These are phyloP conservation scores for Drosophila cognata DNA, from an alignment of 2,888 invertebrate species.

Conservation along the genomic window DNA sequence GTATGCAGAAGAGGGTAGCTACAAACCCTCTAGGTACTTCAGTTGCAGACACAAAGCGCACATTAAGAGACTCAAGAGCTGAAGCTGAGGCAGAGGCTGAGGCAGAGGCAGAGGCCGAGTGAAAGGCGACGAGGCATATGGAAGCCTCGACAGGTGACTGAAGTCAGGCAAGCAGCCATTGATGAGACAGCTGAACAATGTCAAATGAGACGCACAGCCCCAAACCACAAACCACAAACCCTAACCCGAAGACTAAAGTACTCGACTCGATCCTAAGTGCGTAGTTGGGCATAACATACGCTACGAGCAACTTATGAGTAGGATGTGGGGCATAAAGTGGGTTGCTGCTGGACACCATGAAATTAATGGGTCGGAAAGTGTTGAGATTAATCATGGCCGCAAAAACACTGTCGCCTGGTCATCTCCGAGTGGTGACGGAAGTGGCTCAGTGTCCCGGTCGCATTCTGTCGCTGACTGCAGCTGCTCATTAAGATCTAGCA, in stretches of 20 bases:
- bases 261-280: slow-evolving; percentile 27
- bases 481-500: slow-evolving; percentile 71
- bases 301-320: slow-evolving; percentile 2
- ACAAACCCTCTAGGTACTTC: slow-evolving; percentile 32
- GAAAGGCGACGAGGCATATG: slow-evolving; percentile 24
- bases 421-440: slow-evolving; percentile 28
- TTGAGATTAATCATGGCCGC: slow-evolving; percentile 78
- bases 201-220: slow-evolving; percentile 6
- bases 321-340: neutral
- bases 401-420: slow-evolving; percentile 48
- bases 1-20: neutral
- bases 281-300: slow-evolving; percentile 22
- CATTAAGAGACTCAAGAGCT: slow-evolving; percentile 44
- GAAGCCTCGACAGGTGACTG: slow-evolving; percentile 53
- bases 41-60: slow-evolving; percentile 34
- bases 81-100: slow-evolving; percentile 1
- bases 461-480: slow-evolving; percentile 28
- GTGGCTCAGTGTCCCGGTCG: slow-evolving; percentile 23
- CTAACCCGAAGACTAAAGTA: slow-evolving; percentile 2
- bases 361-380: slow-evolving; percentile 82
- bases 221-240: neutral
- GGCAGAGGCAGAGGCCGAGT: slow-evolving; percentile 6
- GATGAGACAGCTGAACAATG: slow-evolving; percentile 50
- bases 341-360: slow-evolving; percentile 35
- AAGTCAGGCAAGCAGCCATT: slow-evolving; percentile 32